Evolutionary conservation across 2,113 vertebrate species (phyloP), one percentile per base, ranked within the genome.

Genomic region (Paraplagusia blochii): DNA sequence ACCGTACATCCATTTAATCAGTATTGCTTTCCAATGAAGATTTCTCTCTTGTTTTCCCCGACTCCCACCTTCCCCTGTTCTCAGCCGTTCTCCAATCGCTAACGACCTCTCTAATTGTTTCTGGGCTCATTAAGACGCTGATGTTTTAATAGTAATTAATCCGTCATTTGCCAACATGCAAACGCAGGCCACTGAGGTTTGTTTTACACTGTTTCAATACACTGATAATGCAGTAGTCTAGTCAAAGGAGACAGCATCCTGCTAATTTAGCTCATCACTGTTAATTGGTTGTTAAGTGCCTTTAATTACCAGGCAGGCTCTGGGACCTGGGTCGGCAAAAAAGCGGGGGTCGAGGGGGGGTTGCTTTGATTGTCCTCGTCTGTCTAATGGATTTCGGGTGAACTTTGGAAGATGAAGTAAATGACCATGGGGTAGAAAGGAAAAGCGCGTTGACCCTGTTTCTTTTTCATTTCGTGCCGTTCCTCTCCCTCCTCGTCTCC

Each of bases 61-160:
- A 2, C 71, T 45, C 73, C 77, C 53, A 49, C 69, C 58, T 42
- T 58, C 65, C 34, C 38, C 72, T 77, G 63, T 72, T 78, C 71
- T 62, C 79, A 85, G 82, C 76, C 77, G 78, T 43, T 79, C 80
- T 65, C 60, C 72, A 55, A 76, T 56, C 58, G 74, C 71, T 85
- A 85, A 80, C 77, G 76, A 82, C 80, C 81, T 39, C 81, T 85
- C 69, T 88, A 90, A 89, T 90, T 88, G 84, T 85, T 87, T 87
- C 84, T 77, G 73, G 70, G 80, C 80, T 90, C 86, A 85, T 88
- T 88, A 82, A 76, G 86, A 81, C 69, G 82, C 83, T 79, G 85
- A 79, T 84, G 83, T 85, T 84, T 81, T 89, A 90, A 88, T 85
- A 87, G 88, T 86, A 89, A 89, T 90, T 85, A 91, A 89, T 90